Evolutionary conservation across 1,140 invertebrate species (phyloP).

Genomic region (Cecropterus lyciades): DNA sequence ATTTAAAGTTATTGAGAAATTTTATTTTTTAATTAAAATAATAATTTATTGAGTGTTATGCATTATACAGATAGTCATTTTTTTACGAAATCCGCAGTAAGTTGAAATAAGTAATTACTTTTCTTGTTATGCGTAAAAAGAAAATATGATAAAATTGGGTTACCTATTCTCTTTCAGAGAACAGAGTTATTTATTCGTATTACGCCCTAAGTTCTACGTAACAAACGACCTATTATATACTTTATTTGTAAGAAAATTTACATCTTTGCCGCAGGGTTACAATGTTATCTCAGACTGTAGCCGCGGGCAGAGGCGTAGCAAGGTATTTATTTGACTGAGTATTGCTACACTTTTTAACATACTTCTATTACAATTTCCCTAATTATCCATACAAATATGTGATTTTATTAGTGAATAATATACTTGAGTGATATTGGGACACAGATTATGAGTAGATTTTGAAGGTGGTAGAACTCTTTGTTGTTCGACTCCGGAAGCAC

Average conservation of each 20-base stretch:
- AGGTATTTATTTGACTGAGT: slow-evolving; percentile 1
- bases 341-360: slow-evolving; percentile 8
- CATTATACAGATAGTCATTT: too few relatives aligned
- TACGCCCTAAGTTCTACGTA: slow-evolving; percentile 1
- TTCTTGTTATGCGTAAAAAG: not conserved
- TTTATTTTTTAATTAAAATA: too few relatives aligned
- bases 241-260: slow-evolving; percentile 15
- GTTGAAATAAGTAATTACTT: too few relatives aligned
- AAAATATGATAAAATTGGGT: not conserved
- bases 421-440: too few relatives aligned
- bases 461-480: too few relatives aligned
- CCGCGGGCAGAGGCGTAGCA: slow-evolving; percentile 1
- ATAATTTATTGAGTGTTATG: too few relatives aligned
- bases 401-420: too few relatives aligned
- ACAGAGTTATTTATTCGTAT: not conserved
- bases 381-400: too few relatives aligned
- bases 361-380: not conserved
- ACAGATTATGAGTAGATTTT: too few relatives aligned
- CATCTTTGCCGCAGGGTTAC: slow-evolving; percentile 10
- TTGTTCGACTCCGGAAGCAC: too few relatives aligned
- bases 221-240: slow-evolving; percentile 18
- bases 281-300: slow-evolving; percentile 23
- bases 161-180: not conserved
- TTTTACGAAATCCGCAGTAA: too few relatives aligned
- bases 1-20: too few relatives aligned